Evolutionary conservation across 2,113 vertebrate species (phyloP), one percentile per base, ranked within the genome.

Genomic region (Coracopsis vasa): DNA sequence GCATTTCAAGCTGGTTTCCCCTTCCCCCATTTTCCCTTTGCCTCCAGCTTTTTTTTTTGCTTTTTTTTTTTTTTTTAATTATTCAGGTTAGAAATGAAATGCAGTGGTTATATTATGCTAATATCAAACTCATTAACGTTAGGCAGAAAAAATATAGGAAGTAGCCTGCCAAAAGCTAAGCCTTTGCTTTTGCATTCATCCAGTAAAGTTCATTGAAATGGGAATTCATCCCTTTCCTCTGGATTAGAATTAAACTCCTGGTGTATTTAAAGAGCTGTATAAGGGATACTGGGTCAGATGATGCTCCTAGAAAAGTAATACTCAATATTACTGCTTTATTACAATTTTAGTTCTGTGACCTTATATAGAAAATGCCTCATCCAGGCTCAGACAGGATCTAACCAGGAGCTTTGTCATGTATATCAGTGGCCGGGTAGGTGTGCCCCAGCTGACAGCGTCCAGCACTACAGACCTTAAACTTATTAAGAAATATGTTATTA

Each of bases 131-230:
- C 92, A 92, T 95, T 88, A 92, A 65, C 3, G 5, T 82, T 75
- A 85, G 70, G 48, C 48, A 89, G 83, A 86, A 94, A 91, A 97
- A 94, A 58, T 61, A 78, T 13, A 20, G n/a, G 56, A 61, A 53
- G 27, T 75, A 94, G 66, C n/a, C 73, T 96, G 87, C 81, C 92
- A 95, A 95, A 95, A 77, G 31, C 78, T 82, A 82, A 93, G n/a
- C 51, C 33, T 79, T 86, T 71, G 67, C 60, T 93, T 95, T 88
- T 13, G 7, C 61, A 61, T 86, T 94, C 37, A 84, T 84, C 94
- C 45, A 70, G 39, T 81, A 69, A 84, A 91, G 72, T 91, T 91
- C 86, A 96, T n/a, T 81, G 86, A 94, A 94, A 86, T 54, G 25
- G 53, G 95, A 94, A 89, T 87, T 91, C n/a, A 73, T 79, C 65